A percentile compares a stretch with the other conserved stretches of the same genome.
Conservation (phyloP, 2,797 vertebrate species). For the Emydoidea blandingii region DNA sequence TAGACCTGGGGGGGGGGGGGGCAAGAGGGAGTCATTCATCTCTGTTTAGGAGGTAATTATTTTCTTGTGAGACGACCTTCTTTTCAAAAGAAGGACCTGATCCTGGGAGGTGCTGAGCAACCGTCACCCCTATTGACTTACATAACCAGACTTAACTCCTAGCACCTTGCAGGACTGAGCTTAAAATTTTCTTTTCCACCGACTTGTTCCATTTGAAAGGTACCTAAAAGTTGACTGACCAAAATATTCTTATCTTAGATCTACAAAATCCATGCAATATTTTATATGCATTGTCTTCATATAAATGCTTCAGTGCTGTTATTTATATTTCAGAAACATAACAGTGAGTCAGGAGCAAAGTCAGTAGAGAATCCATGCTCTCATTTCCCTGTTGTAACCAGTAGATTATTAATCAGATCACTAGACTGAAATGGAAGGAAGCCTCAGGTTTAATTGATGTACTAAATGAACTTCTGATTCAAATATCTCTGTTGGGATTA, state of each 20-base stretch:
- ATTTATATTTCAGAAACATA: not conserved
- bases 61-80: not conserved
- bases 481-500: not conserved
- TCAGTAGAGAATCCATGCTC: not conserved
- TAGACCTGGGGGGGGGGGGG: not conserved
- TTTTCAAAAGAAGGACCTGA: not conserved
- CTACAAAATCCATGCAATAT: not conserved
- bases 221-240: not conserved
- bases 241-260: not conserved
- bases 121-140: not conserved
- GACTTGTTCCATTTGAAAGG: not conserved
- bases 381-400: not conserved
- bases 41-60: not conserved
- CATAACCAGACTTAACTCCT: not conserved
- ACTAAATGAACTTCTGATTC: not conserved
- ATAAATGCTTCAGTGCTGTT: not conserved
- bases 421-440: not conserved
- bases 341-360: not conserved
- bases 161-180: not conserved
- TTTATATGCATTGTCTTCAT: not conserved
- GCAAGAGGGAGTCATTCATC: not conserved
- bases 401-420: not conserved
- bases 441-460: not conserved
- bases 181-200: not conserved
- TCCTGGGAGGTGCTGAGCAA: not conserved